Conservation (phyloP, 2,113 vertebrate species). For the Pluvialis apricaria region DNA sequence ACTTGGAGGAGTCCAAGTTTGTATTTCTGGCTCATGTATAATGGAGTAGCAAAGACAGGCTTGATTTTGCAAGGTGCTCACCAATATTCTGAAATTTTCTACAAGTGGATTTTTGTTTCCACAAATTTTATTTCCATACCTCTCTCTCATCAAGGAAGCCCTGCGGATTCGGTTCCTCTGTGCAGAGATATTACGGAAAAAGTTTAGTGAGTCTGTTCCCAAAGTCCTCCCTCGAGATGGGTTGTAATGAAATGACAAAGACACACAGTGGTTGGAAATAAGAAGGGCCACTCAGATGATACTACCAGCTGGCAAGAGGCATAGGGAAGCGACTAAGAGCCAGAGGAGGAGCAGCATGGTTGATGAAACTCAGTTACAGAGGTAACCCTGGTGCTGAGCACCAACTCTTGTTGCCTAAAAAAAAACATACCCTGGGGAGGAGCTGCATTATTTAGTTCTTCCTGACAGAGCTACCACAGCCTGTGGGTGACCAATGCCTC, state of each 20-base stretch:
- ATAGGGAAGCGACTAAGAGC: accelerated
- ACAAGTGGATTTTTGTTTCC: background rate
- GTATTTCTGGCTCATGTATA: background rate
- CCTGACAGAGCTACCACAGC: background rate
- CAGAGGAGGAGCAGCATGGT: background rate
- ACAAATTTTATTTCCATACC: background rate
- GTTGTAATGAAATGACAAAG: background rate
- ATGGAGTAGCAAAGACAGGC: background rate
- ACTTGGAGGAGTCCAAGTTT: background rate
- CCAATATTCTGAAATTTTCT: background rate
- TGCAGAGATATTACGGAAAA: background rate
- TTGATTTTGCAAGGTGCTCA: background rate
- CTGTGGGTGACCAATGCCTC: background rate
- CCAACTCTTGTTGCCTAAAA: background rate
- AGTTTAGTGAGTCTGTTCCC: background rate
- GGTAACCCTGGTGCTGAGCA: background rate
- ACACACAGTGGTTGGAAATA: background rate
- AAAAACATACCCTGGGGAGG: accelerated
- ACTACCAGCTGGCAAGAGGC: background rate
- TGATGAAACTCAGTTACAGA: background rate
- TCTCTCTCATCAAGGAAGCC: background rate
- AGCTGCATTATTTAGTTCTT: background rate
- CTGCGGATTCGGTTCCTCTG: background rate
- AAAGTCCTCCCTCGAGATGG: background rate
- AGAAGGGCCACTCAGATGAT: background rate